Evolutionary conservation across 92 coral and sea anemone species (phyloP).

Genomic region (Blastomussa wellsi): DNA sequence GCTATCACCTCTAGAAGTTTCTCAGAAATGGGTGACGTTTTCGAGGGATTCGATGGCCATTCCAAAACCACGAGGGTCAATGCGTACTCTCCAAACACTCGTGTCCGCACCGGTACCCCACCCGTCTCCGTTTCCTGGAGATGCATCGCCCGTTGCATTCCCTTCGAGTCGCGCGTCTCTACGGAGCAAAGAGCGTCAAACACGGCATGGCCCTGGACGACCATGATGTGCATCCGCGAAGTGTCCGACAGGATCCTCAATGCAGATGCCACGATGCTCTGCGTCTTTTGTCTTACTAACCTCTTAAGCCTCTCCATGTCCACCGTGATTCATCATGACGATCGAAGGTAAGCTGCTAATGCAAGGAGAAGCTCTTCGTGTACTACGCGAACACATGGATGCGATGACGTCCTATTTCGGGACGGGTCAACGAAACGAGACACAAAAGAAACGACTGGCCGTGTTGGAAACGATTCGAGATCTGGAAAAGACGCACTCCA

Average conservation of each 20-base stretch:
- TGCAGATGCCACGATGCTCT: background rate
- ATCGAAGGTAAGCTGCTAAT: background rate
- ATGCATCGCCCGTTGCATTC: background rate
- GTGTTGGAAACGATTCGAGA: background rate
- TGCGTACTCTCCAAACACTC: background rate
- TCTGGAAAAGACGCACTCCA: background rate
- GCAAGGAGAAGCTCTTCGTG: background rate
- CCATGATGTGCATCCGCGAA: background rate
- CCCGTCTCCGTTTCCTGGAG: background rate
- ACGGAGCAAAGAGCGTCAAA: conserved; percentile 7
- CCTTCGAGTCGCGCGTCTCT: background rate
- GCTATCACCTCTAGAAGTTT: background rate
- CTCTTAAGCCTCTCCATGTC: background rate
- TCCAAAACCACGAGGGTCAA: background rate
- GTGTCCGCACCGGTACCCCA: background rate
- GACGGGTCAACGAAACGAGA: background rate
- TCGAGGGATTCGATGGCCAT: background rate
- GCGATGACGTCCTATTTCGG: background rate
- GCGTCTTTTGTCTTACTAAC: background rate
- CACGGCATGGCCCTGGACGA: conserved; percentile 8
- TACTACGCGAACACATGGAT: background rate
- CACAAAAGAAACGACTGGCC: background rate
- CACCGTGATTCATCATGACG: background rate
- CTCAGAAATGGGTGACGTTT: background rate
- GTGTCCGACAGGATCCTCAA: background rate